A percentile compares a stretch with the other conserved stretches of the same genome.
These are phyloP conservation scores for Lycocerus yunnanus DNA, from an alignment of 2,888 invertebrate species.

Conservation along the genomic window DNA sequence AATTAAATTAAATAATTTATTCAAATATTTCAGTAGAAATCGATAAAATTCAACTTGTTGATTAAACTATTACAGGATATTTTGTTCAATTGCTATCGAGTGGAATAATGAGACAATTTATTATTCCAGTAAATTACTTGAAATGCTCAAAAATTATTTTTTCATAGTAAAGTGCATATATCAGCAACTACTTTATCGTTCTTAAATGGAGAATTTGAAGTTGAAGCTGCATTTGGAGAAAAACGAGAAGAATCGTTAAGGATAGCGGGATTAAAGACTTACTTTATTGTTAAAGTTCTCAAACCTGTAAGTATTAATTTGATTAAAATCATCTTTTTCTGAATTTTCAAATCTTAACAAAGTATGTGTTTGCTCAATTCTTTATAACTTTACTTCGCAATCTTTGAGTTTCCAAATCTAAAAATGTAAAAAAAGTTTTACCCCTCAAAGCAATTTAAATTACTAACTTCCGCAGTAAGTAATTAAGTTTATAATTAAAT, in stretches of 20 bases:
- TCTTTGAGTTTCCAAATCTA: not conserved
- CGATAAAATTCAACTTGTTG: not conserved
- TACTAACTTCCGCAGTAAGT: not conserved
- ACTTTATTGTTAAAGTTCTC: slow-evolving; percentile 85
- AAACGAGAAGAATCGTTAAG: slow-evolving; percentile 88
- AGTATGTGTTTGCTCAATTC: not conserved
- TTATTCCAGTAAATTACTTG: no score
- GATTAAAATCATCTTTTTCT: not conserved
- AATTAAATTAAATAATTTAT: not conserved
- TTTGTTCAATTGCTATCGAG: not conserved
- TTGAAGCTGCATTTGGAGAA: slow-evolving; percentile 88
- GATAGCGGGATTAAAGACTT: slow-evolving; percentile 88
- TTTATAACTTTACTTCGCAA: not conserved
- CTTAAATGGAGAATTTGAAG: slow-evolving; percentile 88
- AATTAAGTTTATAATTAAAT: not conserved
- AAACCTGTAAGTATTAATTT: slow-evolving; percentile 70
- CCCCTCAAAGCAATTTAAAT: not conserved
- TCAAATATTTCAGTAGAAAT: not conserved
- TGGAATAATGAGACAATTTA: not conserved
- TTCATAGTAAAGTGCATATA: slow-evolving; percentile 87
- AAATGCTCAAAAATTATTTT: slow-evolving; percentile 36
- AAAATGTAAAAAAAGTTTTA: not conserved
- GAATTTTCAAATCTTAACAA: not conserved
- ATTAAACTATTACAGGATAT: not conserved
- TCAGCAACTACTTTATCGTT: slow-evolving; percentile 88